These are phyloP conservation scores for Ammodytes marinus DNA, from an alignment of 2,113 vertebrate genomes.

Conservation along the genomic window DNA sequence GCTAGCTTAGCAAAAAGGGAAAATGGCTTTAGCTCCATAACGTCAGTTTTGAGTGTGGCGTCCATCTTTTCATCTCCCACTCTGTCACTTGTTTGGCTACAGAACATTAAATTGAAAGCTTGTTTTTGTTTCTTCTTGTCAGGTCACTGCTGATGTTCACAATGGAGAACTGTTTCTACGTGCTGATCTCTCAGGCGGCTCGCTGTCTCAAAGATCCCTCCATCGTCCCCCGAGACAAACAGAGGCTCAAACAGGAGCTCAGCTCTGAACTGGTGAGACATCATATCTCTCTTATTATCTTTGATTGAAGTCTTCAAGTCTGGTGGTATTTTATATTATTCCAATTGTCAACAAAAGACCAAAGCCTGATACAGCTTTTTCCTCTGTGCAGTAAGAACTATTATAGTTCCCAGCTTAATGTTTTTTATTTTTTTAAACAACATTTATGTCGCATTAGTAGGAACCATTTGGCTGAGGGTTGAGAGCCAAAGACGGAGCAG, in stretches of 20 bases:
- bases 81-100: background rate
- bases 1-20: too few species aligned
- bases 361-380: too few species aligned
- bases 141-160: constrained; percentile 97
- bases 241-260: constrained; percentile 98
- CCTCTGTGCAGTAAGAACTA: too few species aligned
- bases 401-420: too few species aligned
- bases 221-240: constrained; percentile 93
- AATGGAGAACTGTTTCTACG: constrained; percentile 99
- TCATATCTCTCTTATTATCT: background rate
- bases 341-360: too few species aligned
- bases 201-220: constrained; percentile 92
- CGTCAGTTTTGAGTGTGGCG: too few species aligned
- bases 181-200: constrained; percentile 96
- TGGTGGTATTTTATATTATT: background rate
- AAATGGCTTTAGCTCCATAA: background rate
- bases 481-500: too few species aligned
- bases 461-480: too few species aligned
- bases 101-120: background rate
- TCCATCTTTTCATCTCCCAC: too few species aligned
- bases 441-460: too few species aligned
- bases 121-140: background rate
- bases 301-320: background rate
- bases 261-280: constrained; percentile 94
- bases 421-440: too few species aligned